phyloP scores from a whole-genome alignment of 2,113 vertebrate genomes.

The Verasper variegatus region DNA sequence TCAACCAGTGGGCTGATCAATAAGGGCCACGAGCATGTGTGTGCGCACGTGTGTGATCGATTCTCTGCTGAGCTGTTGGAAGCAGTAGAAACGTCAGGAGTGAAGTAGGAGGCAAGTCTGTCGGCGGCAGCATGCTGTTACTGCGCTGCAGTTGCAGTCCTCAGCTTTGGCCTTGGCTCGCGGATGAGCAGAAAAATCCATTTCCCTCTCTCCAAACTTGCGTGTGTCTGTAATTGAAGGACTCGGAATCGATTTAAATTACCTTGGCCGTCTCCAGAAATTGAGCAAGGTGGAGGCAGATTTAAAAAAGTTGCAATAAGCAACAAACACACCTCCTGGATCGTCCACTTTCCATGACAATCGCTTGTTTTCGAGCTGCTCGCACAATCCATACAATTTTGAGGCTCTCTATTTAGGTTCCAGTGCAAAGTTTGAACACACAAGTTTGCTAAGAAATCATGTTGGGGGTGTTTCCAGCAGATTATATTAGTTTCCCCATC shows the following conservation, averaged over 20 bases:
- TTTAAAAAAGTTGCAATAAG: constrained; percentile 59
- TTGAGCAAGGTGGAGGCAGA: constrained; percentile 50
- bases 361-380: constrained; percentile 39
- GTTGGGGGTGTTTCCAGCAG: constrained; percentile 10
- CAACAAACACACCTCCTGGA: constrained; percentile 35
- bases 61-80: neutral
- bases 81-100: constrained; percentile 45
- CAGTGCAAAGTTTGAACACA: constrained; percentile 35
- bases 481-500: no score
- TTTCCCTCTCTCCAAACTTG: constrained; percentile 69
- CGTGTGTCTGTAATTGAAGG: constrained; percentile 77
- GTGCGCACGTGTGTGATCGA: constrained; percentile 7
- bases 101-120: constrained; percentile 22
- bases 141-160: constrained; percentile 9
- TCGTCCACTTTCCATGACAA: constrained; percentile 47
- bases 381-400: constrained; percentile 36
- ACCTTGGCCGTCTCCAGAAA: constrained; percentile 71
- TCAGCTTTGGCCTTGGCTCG: constrained; percentile 70
- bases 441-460: neutral
- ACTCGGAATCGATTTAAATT: constrained; percentile 80
- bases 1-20: constrained; percentile 13
- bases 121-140: constrained; percentile 21
- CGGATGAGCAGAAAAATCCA: constrained; percentile 74
- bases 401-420: constrained; percentile 17
- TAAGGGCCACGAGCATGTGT: neutral